A percentile compares a stretch with the other conserved stretches of the same genome.
These are phyloP conservation scores for Pelodytes ibericus DNA, from an alignment of 2,797 vertebrate species.

Conservation along the genomic window DNA sequence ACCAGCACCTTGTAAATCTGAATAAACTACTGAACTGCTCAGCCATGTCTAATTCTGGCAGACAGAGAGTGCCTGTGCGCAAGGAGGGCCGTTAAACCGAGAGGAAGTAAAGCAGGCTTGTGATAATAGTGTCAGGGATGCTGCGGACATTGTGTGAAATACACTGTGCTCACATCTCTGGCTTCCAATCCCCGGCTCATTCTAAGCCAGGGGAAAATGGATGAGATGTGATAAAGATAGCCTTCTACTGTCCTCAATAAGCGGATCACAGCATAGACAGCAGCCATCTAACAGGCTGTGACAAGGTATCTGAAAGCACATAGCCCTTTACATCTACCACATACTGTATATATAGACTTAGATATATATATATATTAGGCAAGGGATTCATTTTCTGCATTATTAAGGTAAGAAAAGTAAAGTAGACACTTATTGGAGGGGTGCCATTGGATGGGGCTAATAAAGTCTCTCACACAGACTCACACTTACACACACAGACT, in stretches of 20 bases:
- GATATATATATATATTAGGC: too few species aligned
- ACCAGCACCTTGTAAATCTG: background rate
- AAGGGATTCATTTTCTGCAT: too few species aligned
- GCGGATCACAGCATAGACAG: background rate
- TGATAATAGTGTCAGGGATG: constrained; percentile 27
- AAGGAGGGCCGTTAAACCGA: background rate
- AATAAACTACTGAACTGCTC: constrained; percentile 11
- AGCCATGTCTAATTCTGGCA: constrained; percentile 36
- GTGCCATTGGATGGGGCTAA: too few species aligned
- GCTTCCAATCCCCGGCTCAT: constrained; percentile 61
- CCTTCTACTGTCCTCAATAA: constrained; percentile 54
- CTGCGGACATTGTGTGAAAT: constrained; percentile 34
- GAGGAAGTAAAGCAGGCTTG: constrained; percentile 16
- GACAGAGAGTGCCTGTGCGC: constrained; percentile 27
- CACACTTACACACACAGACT: too few species aligned
- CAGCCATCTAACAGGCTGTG: background rate
- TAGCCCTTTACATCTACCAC: too few species aligned
- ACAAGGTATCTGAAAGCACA: background rate
- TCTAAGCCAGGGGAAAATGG: constrained; percentile 55
- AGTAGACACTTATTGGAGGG: too few species aligned
- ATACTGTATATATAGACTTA: too few species aligned
- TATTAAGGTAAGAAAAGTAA: too few species aligned
- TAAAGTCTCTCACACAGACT: too few species aligned
- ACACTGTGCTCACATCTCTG: constrained; percentile 21
- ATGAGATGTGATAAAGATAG: constrained; percentile 71